Base-by-base conservation (phyloP, 2,797 vertebrate species). In the Esox masquinongy region DNA sequence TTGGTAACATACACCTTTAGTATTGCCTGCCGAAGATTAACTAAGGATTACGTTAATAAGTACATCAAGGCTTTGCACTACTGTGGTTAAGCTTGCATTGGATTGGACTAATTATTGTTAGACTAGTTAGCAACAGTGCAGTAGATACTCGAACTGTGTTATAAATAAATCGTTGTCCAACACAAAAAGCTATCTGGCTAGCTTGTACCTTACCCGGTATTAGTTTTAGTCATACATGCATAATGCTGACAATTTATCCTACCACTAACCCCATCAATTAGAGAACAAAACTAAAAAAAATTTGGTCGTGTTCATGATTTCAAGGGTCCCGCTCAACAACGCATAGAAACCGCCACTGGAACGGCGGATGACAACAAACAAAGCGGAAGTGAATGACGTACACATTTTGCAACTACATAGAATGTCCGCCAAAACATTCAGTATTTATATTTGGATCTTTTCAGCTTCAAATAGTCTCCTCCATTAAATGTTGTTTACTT, bases 311-410 rank as follows among this genome's bases (percentile, higher is more conserved):
- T 81, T 84, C 39, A 39, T 70, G 0, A 80, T 86, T 92, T 92
- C 79, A 89, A 92, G 82, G n/a, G 80, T 90, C 90, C 90, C 91
- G 92, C 91, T 88, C 68, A 26, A 2, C 75, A 0, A 24, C 24
- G 59, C 19, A 71, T 72, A 68, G 59, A 80, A 85, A 78, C 89
- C 86, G 87, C 86, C 53, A 22, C 53, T 22, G 9, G 19, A 31
- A 1, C 29, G 29, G 29, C 19, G 3, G 17, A 56, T 22, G 17
- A 22, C 19, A 22, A 56, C 53, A 56, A 56, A 56, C 19, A 22
- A 56, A 6, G 5, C 53, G 53, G 19, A 56, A 11, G n/a, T 56
- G 53, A 56, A 17, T 9, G 17, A 56, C 53, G n/a, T 56, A 51
- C 6, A 8, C n/a, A 19, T n/a, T 56, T n/a, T 56, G 53, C 19